Conservation (phyloP, 2,888 invertebrate genomes). For the Dryadula phaetusa region DNA sequence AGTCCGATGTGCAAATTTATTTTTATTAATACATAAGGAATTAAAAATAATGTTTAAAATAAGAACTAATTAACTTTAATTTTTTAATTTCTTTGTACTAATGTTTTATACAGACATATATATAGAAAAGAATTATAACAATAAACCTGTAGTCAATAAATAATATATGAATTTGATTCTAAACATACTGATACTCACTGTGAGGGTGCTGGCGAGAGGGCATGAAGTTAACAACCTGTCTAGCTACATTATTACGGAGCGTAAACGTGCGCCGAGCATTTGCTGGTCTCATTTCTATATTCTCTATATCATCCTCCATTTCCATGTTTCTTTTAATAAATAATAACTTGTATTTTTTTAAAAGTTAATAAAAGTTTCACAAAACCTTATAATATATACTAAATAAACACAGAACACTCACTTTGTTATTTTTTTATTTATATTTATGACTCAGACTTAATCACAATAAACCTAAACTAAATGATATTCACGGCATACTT, state of each 20-base stretch:
- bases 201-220: conserved; percentile 74
- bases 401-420: not conserved
- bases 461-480: not conserved
- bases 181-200: conserved; percentile 61
- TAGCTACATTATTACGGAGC: conserved; percentile 63
- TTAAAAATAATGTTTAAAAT: too few species aligned
- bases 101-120: too few species aligned
- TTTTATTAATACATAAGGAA: too few species aligned
- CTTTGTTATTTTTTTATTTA: conserved; percentile 1
- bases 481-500: conserved; percentile 17
- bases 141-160: not conserved
- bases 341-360: not conserved
- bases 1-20: too few species aligned
- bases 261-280: conserved; percentile 62
- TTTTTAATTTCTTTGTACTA: too few species aligned
- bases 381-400: not conserved
- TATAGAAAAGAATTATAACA: too few species aligned
- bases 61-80: too few species aligned
- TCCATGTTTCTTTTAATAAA: not conserved
- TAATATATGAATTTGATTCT: not conserved
- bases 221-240: conserved; percentile 78
- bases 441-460: conserved; percentile 1
- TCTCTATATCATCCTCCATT: conserved; percentile 56
- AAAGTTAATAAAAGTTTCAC: not conserved
- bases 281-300: conserved; percentile 57